Evolutionary conservation across 2,888 invertebrate species (phyloP).

Genomic region (Pollenia labialis): DNA sequence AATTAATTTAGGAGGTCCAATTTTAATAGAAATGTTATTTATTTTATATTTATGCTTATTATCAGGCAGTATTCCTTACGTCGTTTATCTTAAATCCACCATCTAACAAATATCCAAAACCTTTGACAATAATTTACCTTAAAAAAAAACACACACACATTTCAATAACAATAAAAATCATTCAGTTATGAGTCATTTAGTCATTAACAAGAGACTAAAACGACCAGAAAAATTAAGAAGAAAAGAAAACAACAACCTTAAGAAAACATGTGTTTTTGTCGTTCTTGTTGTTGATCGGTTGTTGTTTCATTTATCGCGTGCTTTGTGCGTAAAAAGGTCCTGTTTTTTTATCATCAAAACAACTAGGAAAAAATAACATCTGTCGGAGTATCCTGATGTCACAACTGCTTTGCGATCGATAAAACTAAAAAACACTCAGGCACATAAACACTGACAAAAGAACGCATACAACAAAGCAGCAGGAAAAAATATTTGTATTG

Average conservation of each 20-base stretch:
- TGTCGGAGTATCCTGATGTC: conserved; percentile 67
- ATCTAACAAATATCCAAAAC: not conserved
- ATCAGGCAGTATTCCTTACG: not conserved
- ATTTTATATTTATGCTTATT: not conserved
- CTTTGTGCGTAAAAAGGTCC: conserved; percentile 63
- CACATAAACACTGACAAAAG: not conserved
- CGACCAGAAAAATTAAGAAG: not conserved
- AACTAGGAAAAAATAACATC: conserved; percentile 55
- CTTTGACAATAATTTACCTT: no score
- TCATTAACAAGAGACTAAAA: conserved; percentile 21
- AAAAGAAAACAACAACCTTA: conserved; percentile 7
- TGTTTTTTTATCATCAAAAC: conserved; percentile 29
- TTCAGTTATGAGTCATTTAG: conserved; percentile 59
- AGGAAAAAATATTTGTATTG: conserved; percentile 33
- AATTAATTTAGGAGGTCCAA: conserved; percentile 15
- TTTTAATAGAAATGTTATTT: not conserved
- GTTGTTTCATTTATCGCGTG: conserved; percentile 64
- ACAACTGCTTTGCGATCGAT: conserved; percentile 62
- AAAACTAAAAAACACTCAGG: conserved; percentile 2
- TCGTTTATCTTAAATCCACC: not conserved
- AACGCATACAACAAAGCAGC: conserved; percentile 24
- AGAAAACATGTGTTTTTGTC: conserved; percentile 65
- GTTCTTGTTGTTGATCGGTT: conserved; percentile 15
- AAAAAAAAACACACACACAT: not conserved
- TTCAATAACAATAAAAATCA: conserved; percentile 46